These are phyloP conservation scores for Drosophila navojoa DNA, from an alignment of 1,140 invertebrate genomes.

Conservation along the genomic window DNA sequence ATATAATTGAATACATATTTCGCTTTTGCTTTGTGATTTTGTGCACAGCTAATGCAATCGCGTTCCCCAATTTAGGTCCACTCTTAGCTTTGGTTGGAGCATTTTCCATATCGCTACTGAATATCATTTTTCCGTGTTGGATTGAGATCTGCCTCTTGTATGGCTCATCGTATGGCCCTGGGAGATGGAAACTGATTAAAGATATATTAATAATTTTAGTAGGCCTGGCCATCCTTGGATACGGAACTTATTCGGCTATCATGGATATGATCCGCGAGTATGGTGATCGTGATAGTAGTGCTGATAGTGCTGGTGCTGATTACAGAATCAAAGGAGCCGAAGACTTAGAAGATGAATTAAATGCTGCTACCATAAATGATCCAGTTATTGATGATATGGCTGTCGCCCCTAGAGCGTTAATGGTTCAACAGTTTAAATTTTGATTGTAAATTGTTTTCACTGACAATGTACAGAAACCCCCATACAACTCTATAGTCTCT, in stretches of 20 bases:
- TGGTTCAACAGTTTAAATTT: no score
- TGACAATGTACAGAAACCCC: conserved; percentile 25
- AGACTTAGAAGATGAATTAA: no score
- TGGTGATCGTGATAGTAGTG: no score
- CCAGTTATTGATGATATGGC: no score
- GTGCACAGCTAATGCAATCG: conserved; percentile 33
- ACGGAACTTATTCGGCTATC: conserved; percentile 33
- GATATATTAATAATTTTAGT: conserved; percentile 29
- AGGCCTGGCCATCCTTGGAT: conserved; percentile 28
- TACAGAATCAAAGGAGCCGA: no score
- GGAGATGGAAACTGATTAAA: conserved; percentile 52
- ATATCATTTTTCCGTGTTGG: conserved; percentile 52
- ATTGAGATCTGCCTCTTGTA: conserved; percentile 51
- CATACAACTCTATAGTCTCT: conserved; percentile 2
- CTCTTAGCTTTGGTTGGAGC: conserved; percentile 50
- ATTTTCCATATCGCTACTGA: conserved; percentile 53
- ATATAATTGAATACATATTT: conserved; percentile 18
- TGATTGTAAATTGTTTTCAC: no score
- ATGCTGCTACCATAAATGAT: no score
- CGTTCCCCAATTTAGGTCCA: conserved; percentile 54
- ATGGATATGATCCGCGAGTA: conserved; percentile 10
- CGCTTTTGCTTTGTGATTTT: conserved; percentile 12
- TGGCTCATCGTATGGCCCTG: conserved; percentile 37
- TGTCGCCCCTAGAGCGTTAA: no score
- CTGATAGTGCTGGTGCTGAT: no score